Base-by-base conservation (phyloP, 37 sponge, comb jelly and placozoan species). In the Diacarnus erythraeanus region DNA sequence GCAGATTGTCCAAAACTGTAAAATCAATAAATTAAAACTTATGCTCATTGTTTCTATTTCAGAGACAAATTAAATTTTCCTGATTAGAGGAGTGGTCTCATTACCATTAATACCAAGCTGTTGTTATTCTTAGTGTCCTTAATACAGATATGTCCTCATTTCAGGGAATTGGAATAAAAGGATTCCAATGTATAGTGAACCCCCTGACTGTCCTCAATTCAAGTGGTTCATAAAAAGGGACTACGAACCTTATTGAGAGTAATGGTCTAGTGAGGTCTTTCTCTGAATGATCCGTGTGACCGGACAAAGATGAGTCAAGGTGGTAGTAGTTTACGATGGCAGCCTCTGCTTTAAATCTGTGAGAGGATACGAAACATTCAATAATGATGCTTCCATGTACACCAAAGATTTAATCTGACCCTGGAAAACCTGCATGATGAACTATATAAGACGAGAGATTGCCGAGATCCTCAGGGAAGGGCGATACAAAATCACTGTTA, bases 281-380 rank as follows among this genome's bases (percentile, higher is more conserved):
- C 65, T 99, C 99, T 1, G 97, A 92, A 42, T 99, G 97, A 76
- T 99, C 99, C 5, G 93, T 94, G 77, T 99, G 99, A 15, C 97
- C 97, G 6, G 93, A 84, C 23, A 99, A 85, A 20, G 97, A 91
- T 4, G 97, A 94, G 70, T 92, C 95, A 29, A 94, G 79, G 73
- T 94, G 91, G 57, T 99, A 99, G 83, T 88, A 99, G 82, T 99
- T 99, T 3, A 99, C 88, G 61, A 99, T 94, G 39, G 80, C 92
- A 29, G 99, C 95, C 86, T 99, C 93, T 40, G 93, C 75, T 21
- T 9, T 77, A 65, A 92, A 92, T 27, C 91, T 90, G 44, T 40
- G 38, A 69, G 34, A 27, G 30, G 36, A 77, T 15, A 64, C n/a
- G 39, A 39, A 10, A 31, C 3, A 15, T 51, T 5, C 10, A 31